Evolutionary conservation across 2,888 invertebrate species (phyloP).

Genomic region (Cantharis nigra): DNA sequence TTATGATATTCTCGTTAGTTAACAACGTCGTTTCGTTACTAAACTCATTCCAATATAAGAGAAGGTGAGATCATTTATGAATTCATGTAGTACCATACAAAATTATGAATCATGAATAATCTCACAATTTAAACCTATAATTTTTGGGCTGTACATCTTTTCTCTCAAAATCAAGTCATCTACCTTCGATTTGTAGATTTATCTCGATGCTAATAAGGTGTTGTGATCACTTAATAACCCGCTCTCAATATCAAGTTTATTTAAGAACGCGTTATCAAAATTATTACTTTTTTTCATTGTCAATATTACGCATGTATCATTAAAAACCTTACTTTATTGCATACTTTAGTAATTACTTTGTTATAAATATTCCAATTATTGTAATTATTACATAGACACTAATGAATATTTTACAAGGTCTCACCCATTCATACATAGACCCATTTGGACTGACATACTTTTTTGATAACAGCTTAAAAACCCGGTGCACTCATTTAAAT

Average conservation of each 20-base stretch:
- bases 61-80: conserved; percentile 13
- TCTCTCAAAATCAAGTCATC: conserved; percentile 49
- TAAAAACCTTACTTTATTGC: not conserved
- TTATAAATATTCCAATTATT: not conserved
- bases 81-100: not conserved
- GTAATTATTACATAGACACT: not conserved
- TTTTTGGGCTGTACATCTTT: conserved; percentile 33
- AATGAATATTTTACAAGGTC: not conserved
- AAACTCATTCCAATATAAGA: conserved; percentile 11
- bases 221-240: conserved; percentile 43
- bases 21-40: conserved; percentile 33
- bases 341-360: not conserved
- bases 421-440: not conserved
- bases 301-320: not conserved
- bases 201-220: conserved; percentile 47
- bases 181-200: conserved; percentile 43
- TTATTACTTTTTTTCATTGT: not conserved
- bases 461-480: not conserved
- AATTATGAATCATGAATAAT: not conserved
- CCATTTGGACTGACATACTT: not conserved
- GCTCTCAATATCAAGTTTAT: conserved; percentile 15
- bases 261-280: not conserved
- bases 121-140: conserved; percentile 20
- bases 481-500: not conserved
- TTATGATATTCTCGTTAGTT: conserved; percentile 35